Evolutionary conservation across 2,113 vertebrate genomes (phyloP).

Genomic region (Polyodon spathula): DNA sequence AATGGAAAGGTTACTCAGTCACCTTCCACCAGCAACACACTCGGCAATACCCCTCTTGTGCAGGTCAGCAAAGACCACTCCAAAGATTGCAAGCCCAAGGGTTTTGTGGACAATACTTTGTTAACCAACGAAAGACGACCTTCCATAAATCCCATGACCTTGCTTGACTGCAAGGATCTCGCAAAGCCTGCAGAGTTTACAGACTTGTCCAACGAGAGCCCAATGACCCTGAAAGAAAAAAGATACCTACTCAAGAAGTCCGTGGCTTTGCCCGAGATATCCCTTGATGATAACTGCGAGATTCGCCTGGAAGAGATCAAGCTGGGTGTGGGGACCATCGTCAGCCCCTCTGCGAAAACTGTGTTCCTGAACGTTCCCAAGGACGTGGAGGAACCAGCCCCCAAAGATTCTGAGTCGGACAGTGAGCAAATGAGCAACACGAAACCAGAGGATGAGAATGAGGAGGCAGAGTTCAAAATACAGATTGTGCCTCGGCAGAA

Average conservation of each 20-base stretch:
- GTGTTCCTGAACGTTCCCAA: slow-evolving; percentile 77
- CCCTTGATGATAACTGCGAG: slow-evolving; percentile 63
- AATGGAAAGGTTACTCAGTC: slow-evolving; percentile 46
- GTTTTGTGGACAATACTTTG: slow-evolving; percentile 35
- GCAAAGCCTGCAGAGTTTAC: slow-evolving; percentile 36
- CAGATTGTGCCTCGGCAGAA: slow-evolving; percentile 93
- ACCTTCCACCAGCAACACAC: slow-evolving; percentile 54
- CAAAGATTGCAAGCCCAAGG: slow-evolving; percentile 50
- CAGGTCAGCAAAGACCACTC: slow-evolving; percentile 88
- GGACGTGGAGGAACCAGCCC: slow-evolving; percentile 61
- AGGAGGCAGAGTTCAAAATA: slow-evolving; percentile 93
- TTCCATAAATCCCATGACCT: slow-evolving; percentile 41
- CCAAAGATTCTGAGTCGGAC: slow-evolving; percentile 69
- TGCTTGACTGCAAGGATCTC: slow-evolving; percentile 38
- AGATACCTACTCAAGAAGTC: slow-evolving; percentile 84
- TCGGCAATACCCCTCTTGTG: slow-evolving; percentile 69
- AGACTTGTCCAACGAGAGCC: slow-evolving; percentile 56
- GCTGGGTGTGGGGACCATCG: slow-evolving; percentile 27
- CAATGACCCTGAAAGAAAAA: slow-evolving; percentile 87
- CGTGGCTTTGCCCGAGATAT: slow-evolving; percentile 69
- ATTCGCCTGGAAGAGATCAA: slow-evolving; percentile 46
- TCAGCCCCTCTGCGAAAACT: slow-evolving; percentile 61
- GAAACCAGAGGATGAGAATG: slow-evolving; percentile 68
- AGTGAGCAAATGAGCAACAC: slow-evolving; percentile 66
- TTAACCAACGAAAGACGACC: slow-evolving; percentile 28